Evolutionary conservation across 2,888 invertebrate genomes (phyloP).

Genomic region (Halictus quadricinctus): DNA sequence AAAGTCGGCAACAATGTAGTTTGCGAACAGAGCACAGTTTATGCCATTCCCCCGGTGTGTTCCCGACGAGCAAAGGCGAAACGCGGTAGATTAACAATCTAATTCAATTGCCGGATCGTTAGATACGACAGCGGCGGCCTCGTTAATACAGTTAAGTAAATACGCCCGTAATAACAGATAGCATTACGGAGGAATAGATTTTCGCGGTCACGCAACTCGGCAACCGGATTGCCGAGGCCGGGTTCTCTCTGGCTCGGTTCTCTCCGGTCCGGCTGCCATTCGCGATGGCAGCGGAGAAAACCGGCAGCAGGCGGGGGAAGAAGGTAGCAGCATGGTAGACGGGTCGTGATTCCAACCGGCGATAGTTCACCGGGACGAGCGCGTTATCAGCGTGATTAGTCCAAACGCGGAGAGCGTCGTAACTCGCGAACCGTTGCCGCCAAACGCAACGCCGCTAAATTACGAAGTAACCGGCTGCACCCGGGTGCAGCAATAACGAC

Average conservation of each 20-base stretch:
- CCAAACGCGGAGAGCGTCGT: slow-evolving; percentile 65
- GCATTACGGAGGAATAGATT: slow-evolving; percentile 38
- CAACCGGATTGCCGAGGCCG: slow-evolving; percentile 27
- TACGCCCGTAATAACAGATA: slow-evolving; percentile 47
- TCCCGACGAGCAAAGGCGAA: background rate
- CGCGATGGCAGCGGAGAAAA: background rate
- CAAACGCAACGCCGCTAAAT: slow-evolving; percentile 51
- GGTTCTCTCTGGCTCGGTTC: background rate
- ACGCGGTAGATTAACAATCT: slow-evolving; percentile 22
- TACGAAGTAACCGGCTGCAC: slow-evolving; percentile 44
- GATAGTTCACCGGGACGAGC: slow-evolving; percentile 28
- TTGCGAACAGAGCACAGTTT: no score
- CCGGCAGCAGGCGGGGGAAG: background rate
- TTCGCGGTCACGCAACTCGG: slow-evolving; percentile 44
- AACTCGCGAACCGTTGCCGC: slow-evolving; percentile 47
- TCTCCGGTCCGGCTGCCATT: background rate
- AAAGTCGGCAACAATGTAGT: background rate
- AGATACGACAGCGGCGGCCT: slow-evolving; percentile 9
- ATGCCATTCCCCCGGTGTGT: background rate
- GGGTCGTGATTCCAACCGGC: slow-evolving; percentile 29
- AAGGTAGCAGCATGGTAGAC: background rate
- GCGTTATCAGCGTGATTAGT: slow-evolving; percentile 65
- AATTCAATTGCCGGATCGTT: slow-evolving; percentile 37
- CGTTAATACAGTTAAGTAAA: slow-evolving; percentile 49
- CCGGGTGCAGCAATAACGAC: slow-evolving; percentile 47